A percentile compares a stretch with the other conserved stretches of the same genome.
These are phyloP conservation scores for Myopa tessellatipennis DNA, from an alignment of 2,888 invertebrate species.

Conservation along the genomic window DNA sequence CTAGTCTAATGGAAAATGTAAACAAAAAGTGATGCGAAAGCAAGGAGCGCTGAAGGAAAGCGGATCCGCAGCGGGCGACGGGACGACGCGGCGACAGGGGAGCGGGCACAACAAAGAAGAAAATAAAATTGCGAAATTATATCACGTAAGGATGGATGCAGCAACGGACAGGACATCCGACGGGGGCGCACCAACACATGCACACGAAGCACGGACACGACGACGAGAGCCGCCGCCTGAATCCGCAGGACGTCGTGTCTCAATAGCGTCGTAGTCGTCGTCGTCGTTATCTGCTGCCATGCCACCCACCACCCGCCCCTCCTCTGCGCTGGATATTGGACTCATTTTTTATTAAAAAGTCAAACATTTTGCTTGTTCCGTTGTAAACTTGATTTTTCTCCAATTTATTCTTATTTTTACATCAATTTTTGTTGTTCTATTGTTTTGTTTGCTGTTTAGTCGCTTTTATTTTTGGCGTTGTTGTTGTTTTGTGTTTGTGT, in stretches of 20 bases:
- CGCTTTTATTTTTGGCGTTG: background rate
- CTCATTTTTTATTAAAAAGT: constrained; percentile 35
- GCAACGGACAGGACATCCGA: background rate
- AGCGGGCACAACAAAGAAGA: background rate
- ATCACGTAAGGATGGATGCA: constrained; percentile 23
- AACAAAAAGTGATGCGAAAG: constrained; percentile 1
- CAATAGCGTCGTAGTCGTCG: background rate
- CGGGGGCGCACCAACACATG: background rate
- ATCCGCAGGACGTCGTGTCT: background rate
- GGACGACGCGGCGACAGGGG: background rate
- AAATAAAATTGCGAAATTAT: constrained; percentile 21
- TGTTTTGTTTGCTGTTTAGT: background rate
- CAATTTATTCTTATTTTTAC: constrained; percentile 1
- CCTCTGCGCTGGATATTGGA: background rate
- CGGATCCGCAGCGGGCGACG: background rate
- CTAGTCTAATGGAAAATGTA: constrained; percentile 6
- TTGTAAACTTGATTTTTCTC: constrained; percentile 23
- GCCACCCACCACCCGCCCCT: background rate
- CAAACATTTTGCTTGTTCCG: constrained; percentile 25
- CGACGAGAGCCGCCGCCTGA: background rate
- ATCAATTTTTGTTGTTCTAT: background rate
- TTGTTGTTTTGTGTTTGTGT: background rate
- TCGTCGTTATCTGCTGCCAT: background rate
- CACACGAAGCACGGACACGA: background rate
- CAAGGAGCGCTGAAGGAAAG: background rate